phyloP scores from a whole-genome alignment of 2,797 vertebrate genomes.

The Melanotaenia boesemani region DNA sequence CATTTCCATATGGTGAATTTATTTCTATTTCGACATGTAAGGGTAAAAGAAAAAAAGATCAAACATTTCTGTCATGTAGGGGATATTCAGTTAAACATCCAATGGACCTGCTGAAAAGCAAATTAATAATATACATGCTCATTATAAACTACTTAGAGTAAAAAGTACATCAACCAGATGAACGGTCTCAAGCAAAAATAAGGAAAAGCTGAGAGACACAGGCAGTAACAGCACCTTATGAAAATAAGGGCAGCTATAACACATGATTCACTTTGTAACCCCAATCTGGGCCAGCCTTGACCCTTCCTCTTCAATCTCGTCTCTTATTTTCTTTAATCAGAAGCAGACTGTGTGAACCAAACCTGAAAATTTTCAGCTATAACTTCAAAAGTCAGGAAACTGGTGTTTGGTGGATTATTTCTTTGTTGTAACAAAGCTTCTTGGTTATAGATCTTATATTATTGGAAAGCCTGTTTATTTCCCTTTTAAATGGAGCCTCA shows the following conservation, averaged over 20 bases:
- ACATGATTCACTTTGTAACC: conserved; percentile 35
- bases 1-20: too few relatives aligned
- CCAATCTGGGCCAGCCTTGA: conserved; percentile 31
- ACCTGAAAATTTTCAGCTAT: background rate
- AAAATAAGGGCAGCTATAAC: conserved; percentile 22
- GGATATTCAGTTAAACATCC: background rate
- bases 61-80: background rate
- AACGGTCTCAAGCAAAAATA: background rate
- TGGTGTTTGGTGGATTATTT: too few relatives aligned
- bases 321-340: conserved; percentile 38
- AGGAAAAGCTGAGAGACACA: background rate
- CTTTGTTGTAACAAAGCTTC: too few relatives aligned
- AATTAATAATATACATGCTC: background rate
- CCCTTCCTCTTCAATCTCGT: conserved; percentile 32
- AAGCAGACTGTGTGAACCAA: background rate
- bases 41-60: conserved; percentile 11
- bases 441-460: too few relatives aligned
- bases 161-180: fast-evolving
- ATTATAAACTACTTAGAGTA: background rate
- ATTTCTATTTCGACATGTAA: background rate
- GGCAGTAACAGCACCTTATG: background rate
- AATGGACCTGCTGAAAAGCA: background rate
- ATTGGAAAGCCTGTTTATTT: too few relatives aligned
- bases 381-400: too few relatives aligned
- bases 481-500: too few relatives aligned